Evolutionary conservation across 2,888 invertebrate genomes (phyloP).

Genomic region (Chrysomela aeneicollis): DNA sequence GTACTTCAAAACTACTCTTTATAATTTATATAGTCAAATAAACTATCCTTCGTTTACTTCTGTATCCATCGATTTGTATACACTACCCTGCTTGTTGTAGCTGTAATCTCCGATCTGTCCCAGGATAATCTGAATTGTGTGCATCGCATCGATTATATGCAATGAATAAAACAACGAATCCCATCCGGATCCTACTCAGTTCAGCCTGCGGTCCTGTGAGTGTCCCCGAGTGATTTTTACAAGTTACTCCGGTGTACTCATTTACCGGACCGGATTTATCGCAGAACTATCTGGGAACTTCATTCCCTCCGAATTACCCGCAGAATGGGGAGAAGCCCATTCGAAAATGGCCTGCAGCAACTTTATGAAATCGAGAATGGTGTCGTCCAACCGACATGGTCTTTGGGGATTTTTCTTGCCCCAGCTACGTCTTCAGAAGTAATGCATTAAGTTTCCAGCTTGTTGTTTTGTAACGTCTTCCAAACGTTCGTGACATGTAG

Average conservation of each 20-base stretch:
- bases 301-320: slow-evolving; percentile 18
- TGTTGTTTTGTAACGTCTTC: not conserved
- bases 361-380: slow-evolving; percentile 8
- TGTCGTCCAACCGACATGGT: not conserved
- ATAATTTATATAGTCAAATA: too few species aligned
- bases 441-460: not conserved
- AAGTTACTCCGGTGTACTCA: slow-evolving; percentile 5
- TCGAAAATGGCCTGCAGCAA: slow-evolving; percentile 17
- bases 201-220: not conserved
- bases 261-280: slow-evolving; percentile 23
- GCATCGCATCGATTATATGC: too few species aligned
- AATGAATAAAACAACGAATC: not conserved
- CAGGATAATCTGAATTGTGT: too few species aligned
- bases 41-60: too few species aligned
- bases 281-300: slow-evolving; percentile 24
- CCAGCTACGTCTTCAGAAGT: not conserved
- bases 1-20: too few species aligned
- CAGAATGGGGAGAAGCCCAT: slow-evolving; percentile 16
- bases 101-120: too few species aligned
- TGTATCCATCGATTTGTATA: too few species aligned
- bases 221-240: not conserved
- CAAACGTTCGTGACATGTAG: too few species aligned
- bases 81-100: too few species aligned
- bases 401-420: not conserved
- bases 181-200: not conserved